A percentile compares a stretch with the other conserved stretches of the same genome.
Conservation (phyloP, 2,113 vertebrate genomes). For the Catharus bicknelli region DNA sequence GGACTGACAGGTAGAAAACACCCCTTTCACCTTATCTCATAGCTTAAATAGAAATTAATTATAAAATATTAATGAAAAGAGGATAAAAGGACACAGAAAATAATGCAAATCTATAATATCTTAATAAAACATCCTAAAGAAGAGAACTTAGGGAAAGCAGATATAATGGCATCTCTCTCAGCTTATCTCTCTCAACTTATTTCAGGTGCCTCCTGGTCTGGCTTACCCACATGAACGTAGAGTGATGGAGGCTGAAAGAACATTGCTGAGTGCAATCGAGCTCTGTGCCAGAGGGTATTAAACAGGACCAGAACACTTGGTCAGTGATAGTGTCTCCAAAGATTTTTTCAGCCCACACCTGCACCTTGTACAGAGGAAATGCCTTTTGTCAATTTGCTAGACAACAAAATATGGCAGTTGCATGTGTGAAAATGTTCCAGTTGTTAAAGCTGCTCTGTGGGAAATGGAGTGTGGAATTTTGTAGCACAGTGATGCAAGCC, state of each 20-base stretch:
- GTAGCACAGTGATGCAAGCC: neutral
- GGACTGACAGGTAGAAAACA: neutral
- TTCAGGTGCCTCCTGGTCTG: neutral
- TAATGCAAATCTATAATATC: neutral
- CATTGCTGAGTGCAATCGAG: neutral
- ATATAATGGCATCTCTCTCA: neutral
- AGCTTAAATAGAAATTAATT: neutral
- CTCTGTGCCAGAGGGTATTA: neutral
- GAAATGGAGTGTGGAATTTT: neutral
- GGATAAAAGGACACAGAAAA: neutral
- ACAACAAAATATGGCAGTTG: neutral
- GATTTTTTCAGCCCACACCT: neutral
- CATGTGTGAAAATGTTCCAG: neutral
- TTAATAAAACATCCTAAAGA: neutral
- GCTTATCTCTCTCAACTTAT: slow-evolving; percentile 22
- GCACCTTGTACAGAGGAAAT: neutral
- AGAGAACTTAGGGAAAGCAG: neutral
- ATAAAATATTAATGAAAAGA: slow-evolving; percentile 31
- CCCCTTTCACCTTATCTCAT: neutral
- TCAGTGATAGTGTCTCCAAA: neutral
- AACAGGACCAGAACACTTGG: neutral
- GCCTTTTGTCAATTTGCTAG: neutral
- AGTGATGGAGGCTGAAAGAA: neutral
- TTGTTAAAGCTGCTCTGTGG: neutral
- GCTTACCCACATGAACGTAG: neutral